Base-by-base conservation (phyloP, 2,888 invertebrate genomes). In the Stenotaenia linearis region DNA sequence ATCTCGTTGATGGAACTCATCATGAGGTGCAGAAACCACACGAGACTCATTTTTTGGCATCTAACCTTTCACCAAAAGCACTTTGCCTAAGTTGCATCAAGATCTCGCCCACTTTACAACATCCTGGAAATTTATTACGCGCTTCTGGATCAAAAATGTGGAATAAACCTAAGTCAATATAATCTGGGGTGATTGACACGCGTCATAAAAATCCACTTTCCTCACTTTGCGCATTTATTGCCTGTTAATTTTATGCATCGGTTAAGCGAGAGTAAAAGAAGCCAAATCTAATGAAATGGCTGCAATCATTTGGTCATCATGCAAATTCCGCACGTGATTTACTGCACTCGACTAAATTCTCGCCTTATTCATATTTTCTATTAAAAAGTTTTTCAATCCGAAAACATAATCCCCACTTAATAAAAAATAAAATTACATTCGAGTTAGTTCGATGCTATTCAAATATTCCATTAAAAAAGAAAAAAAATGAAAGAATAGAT, bases 191-290 rank as follows among this genome's bases (percentile, higher is more conserved):
- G 69, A 69, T 69, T 69, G 69, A 69, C 25, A 69, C 69, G 69
- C 69, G 4, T 69, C 69, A 69, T 69, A 69, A 69, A 69, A 69
- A 69, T 28, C 69, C 69, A 69, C 69, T 69, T 69, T 69, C 25
- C 69, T 56, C 69, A 10, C 69, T 12, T 50, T 3, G 25, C 28
- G 23, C 69, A 50, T 69, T 69, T 69, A 69, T 69, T 69, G 28
- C 69, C 69, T 69, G 69, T 69, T 69, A 69, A 69, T 69, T 69
- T 69, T 69, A 69, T 69, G 69, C 69, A 69, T 69, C 69, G n/a
- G 69, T 69, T 69, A 45, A 45, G 12, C 18, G 4, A 18, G 1
- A 5, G n/a, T 10, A 69, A 10, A 69, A 69, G 28, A 69, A 69
- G 15, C 12, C 69, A 28, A 69, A 69, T 69, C 25, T 69, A 69